Evolutionary conservation across 2,888 invertebrate genomes (phyloP).

Genomic region (Anarsia innoxiella): DNA sequence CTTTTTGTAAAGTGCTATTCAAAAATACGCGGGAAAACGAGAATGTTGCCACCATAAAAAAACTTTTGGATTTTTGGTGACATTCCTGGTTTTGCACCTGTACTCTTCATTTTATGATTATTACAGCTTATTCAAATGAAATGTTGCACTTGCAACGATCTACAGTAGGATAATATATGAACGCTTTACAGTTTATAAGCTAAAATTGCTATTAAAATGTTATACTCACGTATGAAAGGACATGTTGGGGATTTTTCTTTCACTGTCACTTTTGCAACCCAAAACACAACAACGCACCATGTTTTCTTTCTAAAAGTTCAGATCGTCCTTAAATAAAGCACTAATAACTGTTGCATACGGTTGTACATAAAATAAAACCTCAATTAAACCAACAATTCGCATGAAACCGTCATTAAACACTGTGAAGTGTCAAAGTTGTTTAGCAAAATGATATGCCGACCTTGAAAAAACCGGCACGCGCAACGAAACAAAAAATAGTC

Average conservation of each 20-base stretch:
- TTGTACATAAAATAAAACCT: neutral
- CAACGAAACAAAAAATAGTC: neutral
- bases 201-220: neutral
- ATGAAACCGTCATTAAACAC: neutral
- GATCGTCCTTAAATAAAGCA: no score
- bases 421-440: slow-evolving; percentile 6
- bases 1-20: no score
- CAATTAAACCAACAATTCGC: neutral
- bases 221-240: slow-evolving; percentile 8
- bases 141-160: no score
- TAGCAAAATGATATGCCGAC: slow-evolving; percentile 5
- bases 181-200: no score
- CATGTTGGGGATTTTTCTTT: slow-evolving; percentile 1
- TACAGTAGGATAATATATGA: no score
- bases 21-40: no score
- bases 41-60: no score
- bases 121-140: no score
- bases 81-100: no score
- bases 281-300: slow-evolving; percentile 8
- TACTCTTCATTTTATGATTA: no score
- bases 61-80: no score
- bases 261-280: slow-evolving; percentile 7
- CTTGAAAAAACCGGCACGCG: slow-evolving; percentile 9
- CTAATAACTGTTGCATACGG: neutral
- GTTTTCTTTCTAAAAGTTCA: neutral